Evolutionary conservation across 2,888 invertebrate genomes (phyloP), one percentile per base, ranked within the genome.

Genomic region (Pantelozetes paolii): DNA sequence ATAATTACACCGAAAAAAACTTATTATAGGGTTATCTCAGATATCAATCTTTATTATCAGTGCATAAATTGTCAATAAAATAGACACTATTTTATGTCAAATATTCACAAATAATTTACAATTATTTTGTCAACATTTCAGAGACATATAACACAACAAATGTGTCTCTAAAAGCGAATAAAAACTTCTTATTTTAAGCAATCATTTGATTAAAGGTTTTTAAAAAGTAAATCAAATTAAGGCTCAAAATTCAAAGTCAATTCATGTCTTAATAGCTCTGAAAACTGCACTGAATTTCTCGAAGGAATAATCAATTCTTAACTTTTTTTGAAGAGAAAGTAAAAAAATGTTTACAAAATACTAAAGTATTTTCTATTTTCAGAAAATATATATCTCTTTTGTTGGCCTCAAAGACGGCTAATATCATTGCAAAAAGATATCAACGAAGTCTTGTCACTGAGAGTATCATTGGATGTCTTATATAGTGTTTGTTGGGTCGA

Each of bases 191-290:
- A 13, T 23, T 42, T 2, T 62, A n/a, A n/a, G n/a, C 62, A 40
- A 40, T 67, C 40, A 67, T 67, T 67, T 67, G 67, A 67, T 67
- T 42, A 67, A n/a, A 67, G n/a, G 36, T 18, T 36, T 59, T 13
- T 32, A 28, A 59, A 42, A 36, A 36, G n/a, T 64, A 64, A 67
- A 67, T 67, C 67, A n/a, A 67, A 67, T 62, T 62, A 62, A 36
- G 62, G 18, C 30, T 62, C 62, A 62, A 30, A 62, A 9, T 67
- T 32, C n/a, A n/a, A 13, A 42, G 40, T 40, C 67, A 40, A 67
- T 67, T 67, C 36, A 62, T 32, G 20, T 59, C 8, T 62, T 9
- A 54, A 54, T 3, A 23, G 11, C 1, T 23, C 2, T 23, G 6
- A 23, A 54, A 54, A 23, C 23, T 54, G 26, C 20, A 36, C 36